Evolutionary conservation across 35 echinoderm and acorn worm genomes (phyloP).

Genomic region (Diadema setosum): DNA sequence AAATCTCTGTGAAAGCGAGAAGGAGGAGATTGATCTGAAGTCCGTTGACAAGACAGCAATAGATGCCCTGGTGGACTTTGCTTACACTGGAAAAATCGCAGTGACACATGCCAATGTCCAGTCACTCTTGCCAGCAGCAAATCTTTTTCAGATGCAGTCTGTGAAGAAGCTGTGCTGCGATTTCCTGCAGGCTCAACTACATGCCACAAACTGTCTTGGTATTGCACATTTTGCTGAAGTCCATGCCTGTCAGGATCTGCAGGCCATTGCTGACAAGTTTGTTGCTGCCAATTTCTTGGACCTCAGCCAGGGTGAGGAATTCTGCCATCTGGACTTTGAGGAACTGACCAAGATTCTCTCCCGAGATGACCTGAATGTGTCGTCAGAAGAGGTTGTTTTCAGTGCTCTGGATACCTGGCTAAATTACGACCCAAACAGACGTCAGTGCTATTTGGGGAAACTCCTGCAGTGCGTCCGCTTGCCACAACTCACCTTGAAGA

Average conservation of each 20-base stretch:
- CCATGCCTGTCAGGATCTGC: slow-evolving; percentile 78
- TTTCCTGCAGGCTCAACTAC: slow-evolving; percentile 82
- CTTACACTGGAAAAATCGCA: slow-evolving; percentile 85
- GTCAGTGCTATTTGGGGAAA: slow-evolving; percentile 50
- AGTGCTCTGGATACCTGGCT: slow-evolving; percentile 70
- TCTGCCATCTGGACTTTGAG: slow-evolving; percentile 45
- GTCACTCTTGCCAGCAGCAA: slow-evolving; percentile 71
- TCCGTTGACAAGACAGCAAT: slow-evolving; percentile 76
- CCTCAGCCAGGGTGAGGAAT: slow-evolving; percentile 76
- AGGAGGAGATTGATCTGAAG: slow-evolving; percentile 93
- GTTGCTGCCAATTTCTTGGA: slow-evolving; percentile 82
- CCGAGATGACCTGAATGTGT: slow-evolving; percentile 67
- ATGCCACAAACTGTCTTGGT: slow-evolving; percentile 90
- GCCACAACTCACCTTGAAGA: slow-evolving; percentile 69
- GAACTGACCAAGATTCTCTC: slow-evolving; percentile 65
- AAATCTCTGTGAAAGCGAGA: slow-evolving; percentile 73
- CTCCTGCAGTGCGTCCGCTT: slow-evolving; percentile 75
- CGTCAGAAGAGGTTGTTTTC: slow-evolving; percentile 77
- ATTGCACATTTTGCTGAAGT: slow-evolving; percentile 89
- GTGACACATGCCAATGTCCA: slow-evolving; percentile 89
- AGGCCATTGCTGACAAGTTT: slow-evolving; percentile 37
- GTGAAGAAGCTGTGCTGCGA: slow-evolving; percentile 96
- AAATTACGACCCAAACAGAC: slow-evolving; percentile 51
- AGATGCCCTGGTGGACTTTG: slow-evolving; percentile 69
- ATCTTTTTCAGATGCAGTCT: slow-evolving; percentile 83